Conservation (phyloP, 1,140 invertebrate species). For the Drosophila lowei region DNA sequence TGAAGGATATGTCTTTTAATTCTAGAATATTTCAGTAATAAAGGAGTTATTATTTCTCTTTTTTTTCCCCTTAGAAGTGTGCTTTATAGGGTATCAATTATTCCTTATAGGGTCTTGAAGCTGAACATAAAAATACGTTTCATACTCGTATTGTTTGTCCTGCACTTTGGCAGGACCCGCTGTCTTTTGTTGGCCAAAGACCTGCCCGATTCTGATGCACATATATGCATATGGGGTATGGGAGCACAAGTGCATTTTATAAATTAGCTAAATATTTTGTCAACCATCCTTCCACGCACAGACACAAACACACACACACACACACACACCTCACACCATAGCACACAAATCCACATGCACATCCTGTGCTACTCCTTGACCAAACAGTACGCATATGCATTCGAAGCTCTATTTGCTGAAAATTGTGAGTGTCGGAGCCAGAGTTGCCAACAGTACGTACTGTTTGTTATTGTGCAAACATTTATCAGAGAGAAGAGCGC, state of each 20-base stretch:
- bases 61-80: too few relatives aligned
- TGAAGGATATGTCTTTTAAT: too few relatives aligned
- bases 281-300: slow-evolving; percentile 8
- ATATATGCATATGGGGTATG: slow-evolving; percentile 3
- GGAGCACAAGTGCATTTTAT: slow-evolving; percentile 51
- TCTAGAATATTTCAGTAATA: too few relatives aligned
- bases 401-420: slow-evolving; percentile 53
- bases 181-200: slow-evolving; percentile 40
- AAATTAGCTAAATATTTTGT: slow-evolving; percentile 76
- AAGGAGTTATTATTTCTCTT: too few relatives aligned
- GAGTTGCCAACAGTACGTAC: slow-evolving; percentile 20
- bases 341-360: background rate
- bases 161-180: slow-evolving; percentile 36
- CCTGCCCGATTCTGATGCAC: too few relatives aligned
- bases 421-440: slow-evolving; percentile 36
- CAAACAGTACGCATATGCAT: slow-evolving; percentile 36
- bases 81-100: background rate
- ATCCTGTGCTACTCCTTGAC: slow-evolving; percentile 2
- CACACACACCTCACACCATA: too few relatives aligned
- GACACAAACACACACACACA: background rate
- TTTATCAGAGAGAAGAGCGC: slow-evolving; percentile 18
- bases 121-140: slow-evolving; percentile 12
- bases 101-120: background rate
- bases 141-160: slow-evolving; percentile 44
- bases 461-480: slow-evolving; percentile 55